phyloP scores from a whole-genome alignment of 1,140 invertebrate species.

The Cydia amplana region DNA sequence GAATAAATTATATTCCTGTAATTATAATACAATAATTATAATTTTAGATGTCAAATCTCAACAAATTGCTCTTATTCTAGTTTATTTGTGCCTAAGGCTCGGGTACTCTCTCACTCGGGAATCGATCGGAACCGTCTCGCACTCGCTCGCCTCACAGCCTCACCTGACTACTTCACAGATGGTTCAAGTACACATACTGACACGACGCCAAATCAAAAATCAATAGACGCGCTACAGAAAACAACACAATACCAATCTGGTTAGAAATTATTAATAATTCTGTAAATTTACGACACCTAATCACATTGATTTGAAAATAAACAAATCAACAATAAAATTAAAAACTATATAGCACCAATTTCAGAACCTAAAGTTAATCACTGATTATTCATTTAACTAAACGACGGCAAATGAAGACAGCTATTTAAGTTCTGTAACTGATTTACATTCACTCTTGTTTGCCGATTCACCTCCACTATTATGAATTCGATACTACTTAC shows the following conservation, averaged over 20 bases:
- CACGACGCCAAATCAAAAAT: constrained; percentile 14
- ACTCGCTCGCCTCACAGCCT: constrained; percentile 29
- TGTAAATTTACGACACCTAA: constrained; percentile 9
- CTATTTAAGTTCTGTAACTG: constrained; percentile 26
- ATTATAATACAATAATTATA: constrained; percentile 66
- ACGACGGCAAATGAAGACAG: constrained; percentile 28
- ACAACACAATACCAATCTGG: constrained; percentile 30
- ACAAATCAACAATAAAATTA: constrained; percentile 62
- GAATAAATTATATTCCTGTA: constrained; percentile 77
- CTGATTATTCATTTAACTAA: constrained; percentile 33
- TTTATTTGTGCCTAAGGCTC: constrained; percentile 66
- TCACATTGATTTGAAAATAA: constrained; percentile 33
- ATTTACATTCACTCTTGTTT: constrained; percentile 28
- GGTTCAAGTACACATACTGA: constrained; percentile 14
- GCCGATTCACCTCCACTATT: constrained; percentile 29
- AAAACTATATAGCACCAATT: constrained; percentile 67
- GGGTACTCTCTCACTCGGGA: constrained; percentile 41
- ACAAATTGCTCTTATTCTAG: constrained; percentile 62
- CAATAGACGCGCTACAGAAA: constrained; percentile 22
- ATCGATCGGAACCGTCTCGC: constrained; percentile 26
- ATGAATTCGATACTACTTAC: constrained; percentile 60
- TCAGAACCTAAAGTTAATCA: constrained; percentile 44
- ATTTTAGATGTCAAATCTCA: constrained; percentile 72
- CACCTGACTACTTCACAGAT: constrained; percentile 20
- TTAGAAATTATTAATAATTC: constrained; percentile 27